These are phyloP conservation scores for Cynopterus sphinx DNA, from an alignment of 2,797 vertebrate genomes.

Conservation along the genomic window DNA sequence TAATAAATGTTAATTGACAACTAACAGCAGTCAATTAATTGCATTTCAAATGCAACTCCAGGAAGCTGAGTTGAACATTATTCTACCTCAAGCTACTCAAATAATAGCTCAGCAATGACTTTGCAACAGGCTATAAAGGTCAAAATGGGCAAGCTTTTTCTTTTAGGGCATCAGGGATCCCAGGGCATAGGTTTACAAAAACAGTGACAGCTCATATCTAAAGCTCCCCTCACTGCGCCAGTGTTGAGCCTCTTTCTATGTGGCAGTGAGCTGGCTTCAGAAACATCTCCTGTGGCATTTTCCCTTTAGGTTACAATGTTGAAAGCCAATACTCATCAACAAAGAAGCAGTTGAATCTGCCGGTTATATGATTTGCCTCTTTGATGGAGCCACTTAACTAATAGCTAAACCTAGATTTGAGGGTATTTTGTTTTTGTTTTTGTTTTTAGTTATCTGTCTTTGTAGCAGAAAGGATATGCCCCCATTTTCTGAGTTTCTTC, in stretches of 20 bases:
- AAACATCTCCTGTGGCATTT: slow-evolving; percentile 11
- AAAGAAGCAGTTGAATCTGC: slow-evolving; percentile 51
- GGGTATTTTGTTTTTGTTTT: background rate
- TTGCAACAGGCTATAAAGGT: slow-evolving; percentile 87
- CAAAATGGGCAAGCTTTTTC: slow-evolving; percentile 83
- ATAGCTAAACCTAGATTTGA: background rate
- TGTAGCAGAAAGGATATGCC: background rate
- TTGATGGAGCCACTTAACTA: background rate
- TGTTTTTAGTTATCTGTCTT: background rate
- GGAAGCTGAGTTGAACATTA: slow-evolving; percentile 90
- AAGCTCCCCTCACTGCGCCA: slow-evolving; percentile 54
- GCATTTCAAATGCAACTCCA: slow-evolving; percentile 89
- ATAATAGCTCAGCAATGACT: slow-evolving; percentile 88
- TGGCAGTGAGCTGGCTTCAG: background rate
- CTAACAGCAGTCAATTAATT: slow-evolving; percentile 92
- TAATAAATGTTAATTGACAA: slow-evolving; percentile 93
- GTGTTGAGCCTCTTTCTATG: slow-evolving; percentile 66
- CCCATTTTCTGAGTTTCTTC: background rate
- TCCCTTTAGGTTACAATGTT: slow-evolving; percentile 45
- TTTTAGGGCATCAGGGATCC: slow-evolving; percentile 71
- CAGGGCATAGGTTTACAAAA: slow-evolving; percentile 81
- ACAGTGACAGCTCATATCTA: slow-evolving; percentile 76
- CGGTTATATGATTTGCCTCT: background rate
- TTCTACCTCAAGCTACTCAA: slow-evolving; percentile 88
- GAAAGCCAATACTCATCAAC: background rate